Evolutionary conservation across 2,888 invertebrate genomes (phyloP), one percentile per base, ranked within the genome.

Genomic region (Apantesis nais): DNA sequence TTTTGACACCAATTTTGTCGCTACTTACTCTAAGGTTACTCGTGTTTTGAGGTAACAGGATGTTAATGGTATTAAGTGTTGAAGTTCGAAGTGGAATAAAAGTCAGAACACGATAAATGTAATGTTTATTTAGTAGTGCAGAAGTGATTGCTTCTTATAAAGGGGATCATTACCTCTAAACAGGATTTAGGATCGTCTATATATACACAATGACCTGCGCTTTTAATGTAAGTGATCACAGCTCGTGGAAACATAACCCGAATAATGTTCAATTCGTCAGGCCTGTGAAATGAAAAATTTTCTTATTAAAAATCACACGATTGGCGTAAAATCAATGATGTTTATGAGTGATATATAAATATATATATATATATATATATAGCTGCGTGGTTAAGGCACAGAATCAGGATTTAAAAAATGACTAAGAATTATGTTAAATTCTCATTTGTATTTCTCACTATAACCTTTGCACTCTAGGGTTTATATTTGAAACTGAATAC

Each of bases 61-160:
- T 44, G 4, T 44, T 2, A 16, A 16, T 44, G 44, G 16, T 44
- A 48, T 22, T 48, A 8, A 8, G 19, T 48, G 22, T 55, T 55
- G 2, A 52, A 52, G 48, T 14, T 14, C 12, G 25, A 0, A 55
- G 25, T 11, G 9, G 9, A 58, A 29, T 29, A 29, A 58, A 16
- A 58, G 29, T 58, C 29, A 58, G 16, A 16, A 14, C 3, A 29
- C 14, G 16, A 14, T 25, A 58, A 14, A 7, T 16, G 7, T 58
- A n/a, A n/a, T n/a, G n/a, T 58, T 58, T 58, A 58, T 58, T 29
- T 29, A 29, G 7, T 58, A 58, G 2, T 0, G 97, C 97, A 0
- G 97, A 96, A 78, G 97, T 96, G 82, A 97, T 97, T 31, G 97
- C 95, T 1, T 97, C 95, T 66, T 29, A 66, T 61, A 97, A 87